Evolutionary conservation across 2,797 vertebrate genomes (phyloP).

Genomic region (Ceryle rudis): DNA sequence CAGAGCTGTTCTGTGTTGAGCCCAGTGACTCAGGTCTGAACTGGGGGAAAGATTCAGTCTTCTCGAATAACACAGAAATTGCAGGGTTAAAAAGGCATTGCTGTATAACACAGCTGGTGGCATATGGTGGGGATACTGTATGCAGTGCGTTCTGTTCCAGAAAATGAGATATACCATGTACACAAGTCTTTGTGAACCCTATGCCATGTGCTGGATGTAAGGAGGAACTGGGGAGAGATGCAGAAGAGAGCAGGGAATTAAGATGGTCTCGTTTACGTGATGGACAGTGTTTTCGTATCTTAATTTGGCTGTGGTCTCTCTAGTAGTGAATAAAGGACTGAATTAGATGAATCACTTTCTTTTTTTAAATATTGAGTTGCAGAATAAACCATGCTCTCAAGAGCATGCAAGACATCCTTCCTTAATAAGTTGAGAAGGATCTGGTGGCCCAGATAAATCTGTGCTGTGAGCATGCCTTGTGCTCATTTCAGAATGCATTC

Average conservation of each 20-base stretch:
- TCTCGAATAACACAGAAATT: not conserved
- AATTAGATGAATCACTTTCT: not conserved
- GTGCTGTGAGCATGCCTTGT: constrained; percentile 50
- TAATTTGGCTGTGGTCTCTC: constrained; percentile 24
- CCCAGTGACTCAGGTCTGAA: not conserved
- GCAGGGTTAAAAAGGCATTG: not conserved
- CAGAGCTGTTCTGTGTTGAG: not conserved
- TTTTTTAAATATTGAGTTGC: constrained; percentile 40
- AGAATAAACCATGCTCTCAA: constrained; percentile 49
- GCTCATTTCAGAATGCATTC: constrained; percentile 73
- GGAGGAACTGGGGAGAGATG: not conserved
- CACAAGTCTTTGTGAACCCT: not conserved
- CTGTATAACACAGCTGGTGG: not conserved
- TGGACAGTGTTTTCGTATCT: not conserved
- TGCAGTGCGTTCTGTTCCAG: not conserved
- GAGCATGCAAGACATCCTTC: constrained; percentile 17
- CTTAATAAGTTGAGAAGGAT: constrained; percentile 57
- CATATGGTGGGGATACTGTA: not conserved
- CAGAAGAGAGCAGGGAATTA: not conserved
- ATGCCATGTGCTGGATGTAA: not conserved
- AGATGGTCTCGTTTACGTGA: not conserved
- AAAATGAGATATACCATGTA: not conserved
- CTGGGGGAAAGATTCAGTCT: not conserved
- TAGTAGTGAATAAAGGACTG: constrained; percentile 15
- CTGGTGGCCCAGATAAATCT: constrained; percentile 74